Evolutionary conservation across 2,113 vertebrate genomes (phyloP), one percentile per base, ranked within the genome.

Genomic region (Podarcis raffonei): DNA sequence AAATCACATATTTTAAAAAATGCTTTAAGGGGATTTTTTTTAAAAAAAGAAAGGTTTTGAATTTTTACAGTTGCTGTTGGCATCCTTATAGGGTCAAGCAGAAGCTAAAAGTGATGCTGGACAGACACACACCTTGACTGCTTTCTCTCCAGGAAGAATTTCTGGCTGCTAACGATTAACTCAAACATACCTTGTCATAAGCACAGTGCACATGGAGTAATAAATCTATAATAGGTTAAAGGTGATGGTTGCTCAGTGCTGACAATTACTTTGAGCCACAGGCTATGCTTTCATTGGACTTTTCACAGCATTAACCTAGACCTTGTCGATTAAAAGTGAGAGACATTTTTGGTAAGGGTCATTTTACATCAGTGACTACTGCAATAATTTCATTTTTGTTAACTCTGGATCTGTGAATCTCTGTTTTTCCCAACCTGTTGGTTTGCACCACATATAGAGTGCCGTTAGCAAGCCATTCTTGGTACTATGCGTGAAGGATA

Each of bases 301-400:
- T 93, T 96, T 95, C 90, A 90, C 81, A 92, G 84, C 92, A 93
- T 95, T 95, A 95, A 95, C 92, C 95, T 84, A 90, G 92, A 95
- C 91, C 92, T 89, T 94, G 94, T 93, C 92, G 92, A 94, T 95
- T 94, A 95, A 95, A 95, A 95, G 89, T 92, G 89, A 94, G 92
- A 87, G 89, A 84, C 69, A 66, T 83, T 96, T 95, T 91, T 93
- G 86, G 92, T 94, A 86, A 91, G 92, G 82, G 90, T 93, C 91
- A 95, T 93, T 90, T 92, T 91, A 78, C 91, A 89, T 84, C 93
- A 92, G 90, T 91, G 88, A 93, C 94, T 93, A 93, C 91, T 94
- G 92, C 93, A 95, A 93, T 92, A 94, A 85, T 92, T 94, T 71
- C 86, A 91, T 89, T 94, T 92, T 94, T 95, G 90, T 90, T 93